A percentile compares a stretch with the other conserved stretches of the same genome.
Conservation (phyloP, 1,140 invertebrate species). For the Procambarus clarkii region DNA sequence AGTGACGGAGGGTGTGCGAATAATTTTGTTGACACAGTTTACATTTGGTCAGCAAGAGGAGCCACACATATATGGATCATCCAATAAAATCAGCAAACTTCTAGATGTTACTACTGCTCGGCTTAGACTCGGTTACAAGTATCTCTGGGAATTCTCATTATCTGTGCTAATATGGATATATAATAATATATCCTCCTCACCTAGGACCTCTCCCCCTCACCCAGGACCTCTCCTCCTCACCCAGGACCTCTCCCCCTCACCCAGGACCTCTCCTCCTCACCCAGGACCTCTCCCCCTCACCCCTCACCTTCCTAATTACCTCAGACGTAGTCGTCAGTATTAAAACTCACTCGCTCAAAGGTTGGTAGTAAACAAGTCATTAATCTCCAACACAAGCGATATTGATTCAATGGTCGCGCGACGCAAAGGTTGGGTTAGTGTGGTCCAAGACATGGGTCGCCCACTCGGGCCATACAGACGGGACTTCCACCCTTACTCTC, state of each 20-base stretch:
- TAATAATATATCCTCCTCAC: background rate
- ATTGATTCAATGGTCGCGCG: constrained; percentile 52
- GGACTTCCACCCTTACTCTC: background rate
- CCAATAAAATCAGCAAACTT: too few species aligned
- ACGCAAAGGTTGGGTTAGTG: constrained; percentile 52
- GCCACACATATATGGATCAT: too few species aligned
- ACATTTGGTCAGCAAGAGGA: too few species aligned
- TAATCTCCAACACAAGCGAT: constrained; percentile 54
- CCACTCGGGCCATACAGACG: background rate
- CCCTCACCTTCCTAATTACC: constrained; percentile 34
- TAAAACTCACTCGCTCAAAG: constrained; percentile 48
- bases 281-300: background rate
- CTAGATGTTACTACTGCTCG: too few species aligned
- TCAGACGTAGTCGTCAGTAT: constrained; percentile 26
- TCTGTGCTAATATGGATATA: background rate
- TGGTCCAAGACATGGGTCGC: constrained; percentile 4
- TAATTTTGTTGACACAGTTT: too few species aligned
- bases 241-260: background rate
- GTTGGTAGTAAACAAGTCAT: constrained; percentile 56
- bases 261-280: background rate
- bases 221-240: too few species aligned
- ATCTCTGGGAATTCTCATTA: too few species aligned
- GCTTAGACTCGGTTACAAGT: too few species aligned
- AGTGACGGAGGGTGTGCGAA: too few species aligned
- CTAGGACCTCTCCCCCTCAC: background rate